Evolutionary conservation across 2,888 invertebrate species (phyloP).

Genomic region (Agonopterix arenella): DNA sequence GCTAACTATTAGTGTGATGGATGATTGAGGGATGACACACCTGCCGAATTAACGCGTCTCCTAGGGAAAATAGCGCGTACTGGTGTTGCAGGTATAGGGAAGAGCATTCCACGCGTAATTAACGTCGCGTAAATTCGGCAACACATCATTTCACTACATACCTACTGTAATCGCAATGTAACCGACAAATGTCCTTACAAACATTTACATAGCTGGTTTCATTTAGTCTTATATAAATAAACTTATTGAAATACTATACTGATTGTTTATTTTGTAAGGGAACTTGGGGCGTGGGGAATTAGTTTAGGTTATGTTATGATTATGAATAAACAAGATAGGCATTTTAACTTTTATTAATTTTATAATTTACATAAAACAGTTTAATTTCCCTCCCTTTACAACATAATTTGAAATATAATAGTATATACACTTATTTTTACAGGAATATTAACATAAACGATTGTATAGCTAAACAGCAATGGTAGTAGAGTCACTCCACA

Average conservation of each 20-base stretch:
- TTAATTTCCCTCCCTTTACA: slow-evolving; percentile 42
- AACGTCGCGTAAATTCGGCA: too few species aligned
- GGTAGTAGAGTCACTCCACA: too few species aligned
- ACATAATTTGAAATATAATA: slow-evolving; percentile 36
- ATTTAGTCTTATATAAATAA: not conserved
- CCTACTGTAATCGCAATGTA: not conserved
- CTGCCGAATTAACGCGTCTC: too few species aligned
- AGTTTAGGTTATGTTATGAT: too few species aligned
- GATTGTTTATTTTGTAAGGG: not conserved
- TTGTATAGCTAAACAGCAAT: not conserved
- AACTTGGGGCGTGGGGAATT: not conserved
- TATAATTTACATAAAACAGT: slow-evolving; percentile 57
- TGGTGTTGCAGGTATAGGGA: too few species aligned
- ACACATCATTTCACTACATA: not conserved
- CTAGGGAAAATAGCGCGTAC: too few species aligned
- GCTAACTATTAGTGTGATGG: not conserved
- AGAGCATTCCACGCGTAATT: too few species aligned
- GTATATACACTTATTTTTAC: slow-evolving; percentile 56
- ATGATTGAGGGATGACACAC: not conserved
- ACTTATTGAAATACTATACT: not conserved
- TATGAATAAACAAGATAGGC: slow-evolving; percentile 3
- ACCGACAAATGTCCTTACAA: too few species aligned
- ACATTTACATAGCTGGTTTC: not conserved
- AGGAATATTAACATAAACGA: slow-evolving; percentile 49
- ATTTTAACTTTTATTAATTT: slow-evolving; percentile 42